Percentiles rank a stretch among this genome's conserved stretches.
Evolutionary conservation across 2,113 vertebrate genomes (phyloP).

Genomic region (Paramormyrops kingsleyae): DNA sequence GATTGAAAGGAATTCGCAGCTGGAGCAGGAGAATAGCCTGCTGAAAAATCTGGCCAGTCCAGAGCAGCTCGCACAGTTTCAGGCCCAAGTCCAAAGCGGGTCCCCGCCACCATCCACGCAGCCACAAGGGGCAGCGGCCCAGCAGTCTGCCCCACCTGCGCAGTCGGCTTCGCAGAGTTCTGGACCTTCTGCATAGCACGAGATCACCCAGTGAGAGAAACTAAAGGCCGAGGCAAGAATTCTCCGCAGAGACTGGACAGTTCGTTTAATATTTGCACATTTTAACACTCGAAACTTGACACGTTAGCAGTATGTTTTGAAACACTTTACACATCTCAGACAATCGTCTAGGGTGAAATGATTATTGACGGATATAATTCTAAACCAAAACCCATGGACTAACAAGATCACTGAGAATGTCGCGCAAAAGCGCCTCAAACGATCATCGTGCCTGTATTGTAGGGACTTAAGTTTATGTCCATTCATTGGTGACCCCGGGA

Average conservation of each 20-base stretch:
- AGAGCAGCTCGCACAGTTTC: constrained; percentile 89
- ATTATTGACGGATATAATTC: constrained; percentile 42
- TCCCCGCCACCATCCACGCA: constrained; percentile 72
- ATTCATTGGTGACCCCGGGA: constrained; percentile 43
- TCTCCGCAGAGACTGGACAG: constrained; percentile 45
- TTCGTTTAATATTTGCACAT: constrained; percentile 65
- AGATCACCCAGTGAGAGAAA: not conserved
- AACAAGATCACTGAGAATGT: constrained; percentile 34
- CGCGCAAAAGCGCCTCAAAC: constrained; percentile 40
- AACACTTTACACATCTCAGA: constrained; percentile 39
- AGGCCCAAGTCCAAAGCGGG: constrained; percentile 86
- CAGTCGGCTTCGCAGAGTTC: constrained; percentile 80
- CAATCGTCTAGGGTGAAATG: constrained; percentile 39
- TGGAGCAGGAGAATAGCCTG: constrained; percentile 91
- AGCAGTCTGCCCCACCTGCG: constrained; percentile 64
- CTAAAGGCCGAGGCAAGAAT: constrained; percentile 25
- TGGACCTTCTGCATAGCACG: constrained; percentile 77
- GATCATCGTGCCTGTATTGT: constrained; percentile 63
- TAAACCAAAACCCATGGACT: constrained; percentile 53
- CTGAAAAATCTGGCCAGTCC: constrained; percentile 89
- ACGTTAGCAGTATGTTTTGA: constrained; percentile 10
- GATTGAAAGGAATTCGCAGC: constrained; percentile 87
- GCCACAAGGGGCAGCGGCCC: constrained; percentile 55
- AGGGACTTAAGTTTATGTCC: constrained; percentile 57
- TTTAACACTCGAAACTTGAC: constrained; percentile 46